These are phyloP conservation scores for Spinus pinus DNA, from an alignment of 2,797 vertebrate species.

Conservation along the genomic window DNA sequence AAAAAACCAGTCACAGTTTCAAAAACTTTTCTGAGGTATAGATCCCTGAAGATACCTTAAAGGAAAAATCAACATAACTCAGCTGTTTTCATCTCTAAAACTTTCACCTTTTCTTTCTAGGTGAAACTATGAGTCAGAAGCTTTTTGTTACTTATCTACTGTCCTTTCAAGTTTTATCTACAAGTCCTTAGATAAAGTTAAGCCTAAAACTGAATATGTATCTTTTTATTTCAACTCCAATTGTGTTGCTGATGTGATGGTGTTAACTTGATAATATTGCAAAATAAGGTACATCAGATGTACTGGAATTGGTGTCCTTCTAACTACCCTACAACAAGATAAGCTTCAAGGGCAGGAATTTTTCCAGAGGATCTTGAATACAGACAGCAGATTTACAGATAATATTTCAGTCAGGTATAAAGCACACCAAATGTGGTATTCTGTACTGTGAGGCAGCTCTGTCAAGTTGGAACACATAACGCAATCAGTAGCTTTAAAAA, in stretches of 20 bases:
- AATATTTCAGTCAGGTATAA: background rate
- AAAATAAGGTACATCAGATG: constrained; percentile 3
- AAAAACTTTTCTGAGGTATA: background rate
- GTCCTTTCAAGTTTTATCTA: constrained; percentile 12
- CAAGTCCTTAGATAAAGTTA: background rate
- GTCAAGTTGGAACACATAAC: background rate
- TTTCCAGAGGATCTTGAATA: constrained; percentile 33
- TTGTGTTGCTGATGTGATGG: background rate
- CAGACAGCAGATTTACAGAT: constrained; percentile 27
- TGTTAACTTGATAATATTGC: constrained; percentile 54
- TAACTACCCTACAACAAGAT: constrained; percentile 61
- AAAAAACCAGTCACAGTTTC: background rate
- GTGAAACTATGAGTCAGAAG: background rate
- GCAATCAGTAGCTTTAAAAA: background rate
- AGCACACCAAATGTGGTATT: background rate
- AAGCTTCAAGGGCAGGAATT: constrained; percentile 55
- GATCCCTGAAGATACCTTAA: background rate
- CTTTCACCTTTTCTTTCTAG: background rate
- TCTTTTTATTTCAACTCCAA: constrained; percentile 52
- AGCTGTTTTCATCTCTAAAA: background rate
- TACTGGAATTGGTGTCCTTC: constrained; percentile 46
- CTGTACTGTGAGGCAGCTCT: background rate
- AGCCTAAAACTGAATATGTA: background rate
- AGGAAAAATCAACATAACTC: background rate
- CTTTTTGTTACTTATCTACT: background rate